Percentiles rank a stretch among this genome's conserved stretches.
phyloP scores from a whole-genome alignment of 2,888 invertebrate genomes.

The Onchidella celtica region DNA sequence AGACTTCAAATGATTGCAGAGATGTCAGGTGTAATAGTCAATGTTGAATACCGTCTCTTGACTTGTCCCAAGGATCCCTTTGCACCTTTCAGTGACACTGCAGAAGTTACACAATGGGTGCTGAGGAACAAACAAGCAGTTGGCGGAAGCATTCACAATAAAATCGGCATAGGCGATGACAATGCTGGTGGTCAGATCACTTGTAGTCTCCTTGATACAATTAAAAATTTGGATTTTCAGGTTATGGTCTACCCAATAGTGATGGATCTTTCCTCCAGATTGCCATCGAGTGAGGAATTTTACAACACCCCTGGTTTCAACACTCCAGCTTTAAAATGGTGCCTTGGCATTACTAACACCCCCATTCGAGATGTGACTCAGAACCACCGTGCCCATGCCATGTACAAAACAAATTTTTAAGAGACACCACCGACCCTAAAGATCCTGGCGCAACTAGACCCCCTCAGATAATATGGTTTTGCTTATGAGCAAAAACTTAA shows the following conservation, averaged over 20 bases:
- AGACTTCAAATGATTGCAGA: no score
- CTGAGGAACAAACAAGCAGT: constrained; percentile 5
- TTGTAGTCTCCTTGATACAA: not conserved
- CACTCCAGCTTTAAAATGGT: not conserved
- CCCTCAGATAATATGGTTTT: not conserved
- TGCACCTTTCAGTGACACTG: constrained; percentile 26
- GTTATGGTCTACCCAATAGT: constrained; percentile 20
- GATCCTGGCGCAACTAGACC: constrained; percentile 22
- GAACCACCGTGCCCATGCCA: not conserved
- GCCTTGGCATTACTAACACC: not conserved
- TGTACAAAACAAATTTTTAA: not conserved
- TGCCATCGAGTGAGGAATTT: constrained; percentile 13
- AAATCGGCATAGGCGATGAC: constrained; percentile 31
- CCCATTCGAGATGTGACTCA: not conserved
- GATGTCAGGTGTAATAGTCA: constrained; percentile 9
- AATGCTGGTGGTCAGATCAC: constrained; percentile 32
- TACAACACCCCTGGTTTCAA: not conserved
- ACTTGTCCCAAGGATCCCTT: not conserved
- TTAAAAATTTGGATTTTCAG: constrained; percentile 10
- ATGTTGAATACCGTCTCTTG: constrained; percentile 29
- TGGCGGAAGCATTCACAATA: constrained; percentile 10
- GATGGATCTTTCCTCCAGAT: not conserved
- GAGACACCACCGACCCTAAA: not conserved
- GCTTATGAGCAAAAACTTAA: not conserved
- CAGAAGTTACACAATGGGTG: not conserved